These are phyloP conservation scores for Mystacides longicornis DNA, from an alignment of 2,888 invertebrate genomes.

Conservation along the genomic window DNA sequence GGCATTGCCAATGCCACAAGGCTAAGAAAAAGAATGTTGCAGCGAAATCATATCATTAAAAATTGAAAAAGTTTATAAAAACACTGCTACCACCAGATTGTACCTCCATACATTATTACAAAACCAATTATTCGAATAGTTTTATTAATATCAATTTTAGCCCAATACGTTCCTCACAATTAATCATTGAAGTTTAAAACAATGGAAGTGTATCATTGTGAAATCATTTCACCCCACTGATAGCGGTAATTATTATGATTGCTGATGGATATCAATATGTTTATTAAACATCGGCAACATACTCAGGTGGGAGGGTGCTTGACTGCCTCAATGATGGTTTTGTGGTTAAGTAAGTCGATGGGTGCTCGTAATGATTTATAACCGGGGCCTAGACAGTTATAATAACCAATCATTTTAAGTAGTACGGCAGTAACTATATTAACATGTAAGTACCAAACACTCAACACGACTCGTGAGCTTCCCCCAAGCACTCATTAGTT, in stretches of 20 bases:
- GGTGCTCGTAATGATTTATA: not conserved
- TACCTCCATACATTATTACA: no score
- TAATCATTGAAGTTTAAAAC: conserved; percentile 9
- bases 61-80: no score
- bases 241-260: conserved; percentile 24
- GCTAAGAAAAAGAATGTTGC: no score
- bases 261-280: conserved; percentile 27
- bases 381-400: not conserved
- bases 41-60: no score
- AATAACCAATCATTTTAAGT: not conserved
- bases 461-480: no score
- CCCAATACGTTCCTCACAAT: not conserved
- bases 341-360: not conserved
- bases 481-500: no score
- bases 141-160: not conserved
- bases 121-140: no score
- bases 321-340: not conserved
- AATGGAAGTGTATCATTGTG: conserved; percentile 15
- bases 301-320: not conserved
- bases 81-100: no score
- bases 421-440: no score
- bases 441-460: no score
- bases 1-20: no score
- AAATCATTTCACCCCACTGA: conserved; percentile 21
- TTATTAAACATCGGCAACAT: conserved; percentile 21